Evolutionary conservation across 2,113 vertebrate genomes (phyloP).

Genomic region (Muntiacus reevesi): DNA sequence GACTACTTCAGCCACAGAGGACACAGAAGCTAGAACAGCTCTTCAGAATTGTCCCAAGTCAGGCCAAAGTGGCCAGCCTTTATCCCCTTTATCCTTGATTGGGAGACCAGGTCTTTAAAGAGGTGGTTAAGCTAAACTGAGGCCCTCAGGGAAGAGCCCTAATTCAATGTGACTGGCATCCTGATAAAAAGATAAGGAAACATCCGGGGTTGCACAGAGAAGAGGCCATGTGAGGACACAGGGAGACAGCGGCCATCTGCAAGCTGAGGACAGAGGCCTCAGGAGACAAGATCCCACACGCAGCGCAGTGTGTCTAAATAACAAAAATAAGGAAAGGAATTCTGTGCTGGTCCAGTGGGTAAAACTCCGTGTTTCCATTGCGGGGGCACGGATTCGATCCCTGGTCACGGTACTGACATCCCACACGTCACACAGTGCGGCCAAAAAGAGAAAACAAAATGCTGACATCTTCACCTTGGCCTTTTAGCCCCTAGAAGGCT

Average conservation of each 20-base stretch:
- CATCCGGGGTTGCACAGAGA: background rate
- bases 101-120: background rate
- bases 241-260: background rate
- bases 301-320: accelerated
- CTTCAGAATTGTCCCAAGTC: background rate
- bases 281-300: background rate
- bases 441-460: background rate
- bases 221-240: background rate
- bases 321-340: background rate
- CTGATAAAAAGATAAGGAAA: background rate
- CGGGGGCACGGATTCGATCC: background rate
- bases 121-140: background rate
- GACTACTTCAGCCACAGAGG: background rate
- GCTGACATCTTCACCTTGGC: background rate
- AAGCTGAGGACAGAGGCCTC: background rate
- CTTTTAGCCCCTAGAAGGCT: background rate
- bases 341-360: background rate
- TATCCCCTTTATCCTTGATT: background rate
- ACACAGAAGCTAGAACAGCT: background rate
- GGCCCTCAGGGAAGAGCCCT: background rate
- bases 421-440: background rate
- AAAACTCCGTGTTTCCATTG: background rate
- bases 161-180: background rate
- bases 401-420: background rate
- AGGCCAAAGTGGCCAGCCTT: background rate